phyloP scores from a whole-genome alignment of 2,797 vertebrate genomes.

The Champsocephalus gunnari region DNA sequence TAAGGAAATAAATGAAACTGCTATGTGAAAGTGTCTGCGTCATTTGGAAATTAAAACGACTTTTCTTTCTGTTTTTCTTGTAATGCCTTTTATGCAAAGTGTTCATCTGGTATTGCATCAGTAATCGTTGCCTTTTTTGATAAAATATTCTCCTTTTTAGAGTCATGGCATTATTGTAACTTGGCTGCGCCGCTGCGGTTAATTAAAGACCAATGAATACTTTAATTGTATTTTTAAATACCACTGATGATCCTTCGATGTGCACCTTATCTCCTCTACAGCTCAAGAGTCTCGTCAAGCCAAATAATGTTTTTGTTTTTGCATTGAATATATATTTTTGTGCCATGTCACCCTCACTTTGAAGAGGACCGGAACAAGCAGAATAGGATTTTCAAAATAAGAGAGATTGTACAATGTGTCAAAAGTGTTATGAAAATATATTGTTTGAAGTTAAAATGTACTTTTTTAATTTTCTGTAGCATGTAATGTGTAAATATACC shows the following conservation, averaged over 20 bases:
- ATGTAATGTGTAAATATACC: slow-evolving; percentile 92
- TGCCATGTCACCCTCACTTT: slow-evolving; percentile 24
- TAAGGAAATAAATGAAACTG: no score
- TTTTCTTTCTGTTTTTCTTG: not conserved
- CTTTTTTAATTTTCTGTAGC: slow-evolving; percentile 85
- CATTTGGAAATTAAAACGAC: no score
- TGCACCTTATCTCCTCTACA: slow-evolving; percentile 45
- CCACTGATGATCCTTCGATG: slow-evolving; percentile 16
- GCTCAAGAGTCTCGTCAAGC: slow-evolving; percentile 29
- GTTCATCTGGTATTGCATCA: not conserved
- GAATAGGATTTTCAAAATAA: slow-evolving; percentile 6
- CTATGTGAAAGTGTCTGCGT: no score
- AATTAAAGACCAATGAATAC: slow-evolving; percentile 7
- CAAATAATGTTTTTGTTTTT: slow-evolving; percentile 33
- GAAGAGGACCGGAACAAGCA: slow-evolving; percentile 28
- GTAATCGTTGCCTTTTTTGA: slow-evolving; percentile 18
- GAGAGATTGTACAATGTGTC: slow-evolving; percentile 37
- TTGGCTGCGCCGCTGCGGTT: slow-evolving; percentile 13
- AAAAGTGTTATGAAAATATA: slow-evolving; percentile 50
- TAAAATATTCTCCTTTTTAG: slow-evolving; percentile 12
- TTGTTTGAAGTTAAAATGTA: slow-evolving; percentile 83
- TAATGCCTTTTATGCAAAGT: slow-evolving; percentile 24
- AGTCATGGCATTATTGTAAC: not conserved
- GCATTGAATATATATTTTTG: slow-evolving; percentile 3
- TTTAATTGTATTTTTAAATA: not conserved